phyloP scores from a whole-genome alignment of 2,113 vertebrate species.

The Cichladusa arquata region DNA sequence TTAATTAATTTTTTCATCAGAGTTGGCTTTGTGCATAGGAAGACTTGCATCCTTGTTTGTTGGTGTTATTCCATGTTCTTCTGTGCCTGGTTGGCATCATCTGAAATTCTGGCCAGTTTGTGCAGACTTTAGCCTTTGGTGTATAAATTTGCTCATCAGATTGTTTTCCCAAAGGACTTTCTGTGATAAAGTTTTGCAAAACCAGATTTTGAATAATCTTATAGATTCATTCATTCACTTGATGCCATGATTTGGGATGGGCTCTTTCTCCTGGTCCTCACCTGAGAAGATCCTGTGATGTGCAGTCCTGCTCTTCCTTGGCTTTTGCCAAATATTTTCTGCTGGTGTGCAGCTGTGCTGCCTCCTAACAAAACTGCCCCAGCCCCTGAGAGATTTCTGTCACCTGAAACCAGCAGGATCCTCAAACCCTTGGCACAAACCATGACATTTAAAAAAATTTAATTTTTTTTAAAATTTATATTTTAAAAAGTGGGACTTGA shows the following conservation, averaged over 20 bases:
- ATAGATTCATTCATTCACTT: fast-evolving
- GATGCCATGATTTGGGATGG: background rate
- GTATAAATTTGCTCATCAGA: background rate
- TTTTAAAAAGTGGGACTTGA: fast-evolving
- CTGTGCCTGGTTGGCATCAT: background rate
- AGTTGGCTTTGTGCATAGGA: background rate
- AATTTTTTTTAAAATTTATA: too few species aligned
- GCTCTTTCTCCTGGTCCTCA: background rate
- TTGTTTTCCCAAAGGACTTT: background rate
- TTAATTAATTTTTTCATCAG: background rate
- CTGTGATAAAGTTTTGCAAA: background rate
- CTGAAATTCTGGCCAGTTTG: background rate
- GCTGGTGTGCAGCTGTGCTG: background rate
- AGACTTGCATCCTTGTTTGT: fast-evolving
- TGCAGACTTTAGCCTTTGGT: background rate
- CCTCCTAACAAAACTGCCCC: background rate
- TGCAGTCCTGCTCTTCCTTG: background rate
- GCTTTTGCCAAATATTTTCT: background rate
- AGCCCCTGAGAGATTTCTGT: background rate
- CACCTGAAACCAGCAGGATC: background rate
- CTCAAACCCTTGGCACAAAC: background rate
- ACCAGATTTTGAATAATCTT: fast-evolving
- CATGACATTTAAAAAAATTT: background rate
- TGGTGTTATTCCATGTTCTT: fast-evolving
- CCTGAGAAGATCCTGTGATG: fast-evolving